Conservation (phyloP, 2,113 vertebrate genomes). For the Nothoprocta pentlandii region DNA sequence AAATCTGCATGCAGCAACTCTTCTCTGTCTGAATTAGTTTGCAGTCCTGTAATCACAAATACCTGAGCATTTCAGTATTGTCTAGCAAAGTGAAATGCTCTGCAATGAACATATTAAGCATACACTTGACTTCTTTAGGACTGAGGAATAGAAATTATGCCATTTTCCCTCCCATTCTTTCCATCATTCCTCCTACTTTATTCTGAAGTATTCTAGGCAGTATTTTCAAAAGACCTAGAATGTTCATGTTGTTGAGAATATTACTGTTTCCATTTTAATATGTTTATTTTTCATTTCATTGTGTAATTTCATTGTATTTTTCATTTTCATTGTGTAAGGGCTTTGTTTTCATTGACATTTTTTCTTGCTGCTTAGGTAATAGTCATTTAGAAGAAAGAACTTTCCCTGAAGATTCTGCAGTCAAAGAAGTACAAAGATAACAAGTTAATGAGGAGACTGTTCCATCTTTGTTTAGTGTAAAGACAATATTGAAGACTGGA, state of each 20-base stretch:
- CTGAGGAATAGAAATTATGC: not conserved
- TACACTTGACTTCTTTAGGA: not conserved
- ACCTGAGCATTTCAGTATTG: not conserved
- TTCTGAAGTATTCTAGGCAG: not conserved
- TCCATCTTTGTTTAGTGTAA: slow-evolving; percentile 26
- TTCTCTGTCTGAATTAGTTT: not conserved
- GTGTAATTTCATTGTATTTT: not conserved
- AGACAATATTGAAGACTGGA: not conserved
- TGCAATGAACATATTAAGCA: not conserved
- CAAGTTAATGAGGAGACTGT: not conserved
- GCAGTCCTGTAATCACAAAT: not conserved
- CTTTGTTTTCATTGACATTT: not conserved
- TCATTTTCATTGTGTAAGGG: not conserved
- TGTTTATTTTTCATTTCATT: not conserved
- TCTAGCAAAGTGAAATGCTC: not conserved
- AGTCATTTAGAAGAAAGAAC: not conserved
- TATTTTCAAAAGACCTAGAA: not conserved
- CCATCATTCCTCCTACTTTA: not conserved
- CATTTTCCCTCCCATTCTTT: not conserved
- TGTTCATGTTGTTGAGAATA: not conserved
- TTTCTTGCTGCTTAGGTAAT: not conserved
- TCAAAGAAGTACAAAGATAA: not conserved
- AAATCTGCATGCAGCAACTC: not conserved
- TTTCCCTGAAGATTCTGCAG: slow-evolving; percentile 16
- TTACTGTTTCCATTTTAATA: not conserved